phyloP scores from a whole-genome alignment of 2,113 vertebrate species.

The Chauna torquata region DNA sequence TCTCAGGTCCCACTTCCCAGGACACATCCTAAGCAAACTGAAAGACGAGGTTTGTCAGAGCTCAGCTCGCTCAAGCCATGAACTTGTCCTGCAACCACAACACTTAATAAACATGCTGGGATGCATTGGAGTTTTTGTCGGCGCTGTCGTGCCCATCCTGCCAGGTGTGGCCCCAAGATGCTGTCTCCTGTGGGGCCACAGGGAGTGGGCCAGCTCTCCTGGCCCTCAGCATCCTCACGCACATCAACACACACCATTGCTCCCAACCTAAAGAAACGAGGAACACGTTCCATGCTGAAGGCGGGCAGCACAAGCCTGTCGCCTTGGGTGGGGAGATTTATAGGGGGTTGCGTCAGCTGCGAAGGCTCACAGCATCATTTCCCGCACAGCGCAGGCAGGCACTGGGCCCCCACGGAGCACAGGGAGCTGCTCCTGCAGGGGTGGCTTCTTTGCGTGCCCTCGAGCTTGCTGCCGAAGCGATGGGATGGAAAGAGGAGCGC shows the following conservation, averaged over 20 bases:
- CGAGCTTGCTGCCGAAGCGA: neutral
- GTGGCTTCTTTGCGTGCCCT: neutral
- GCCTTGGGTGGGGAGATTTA: neutral
- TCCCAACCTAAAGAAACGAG: neutral
- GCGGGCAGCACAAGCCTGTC: neutral
- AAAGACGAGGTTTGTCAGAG: neutral
- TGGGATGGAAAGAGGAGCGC: neutral
- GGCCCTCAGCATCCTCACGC: neutral
- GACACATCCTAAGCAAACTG: neutral
- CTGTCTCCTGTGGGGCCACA: neutral
- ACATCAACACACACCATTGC: neutral
- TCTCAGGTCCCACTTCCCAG: neutral
- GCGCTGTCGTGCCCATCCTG: fast-evolving
- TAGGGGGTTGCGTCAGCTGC: neutral
- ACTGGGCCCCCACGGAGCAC: neutral
- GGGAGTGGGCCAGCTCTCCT: neutral
- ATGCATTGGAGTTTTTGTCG: fast-evolving
- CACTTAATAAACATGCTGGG: neutral
- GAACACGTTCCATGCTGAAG: neutral
- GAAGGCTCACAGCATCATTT: neutral
- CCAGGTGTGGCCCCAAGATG: neutral
- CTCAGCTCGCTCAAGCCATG: neutral
- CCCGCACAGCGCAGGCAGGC: neutral
- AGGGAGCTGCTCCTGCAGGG: neutral
- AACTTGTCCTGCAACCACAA: neutral